These are phyloP conservation scores for Mactromeris polynyma DNA, from an alignment of 2,888 invertebrate genomes.

Conservation along the genomic window DNA sequence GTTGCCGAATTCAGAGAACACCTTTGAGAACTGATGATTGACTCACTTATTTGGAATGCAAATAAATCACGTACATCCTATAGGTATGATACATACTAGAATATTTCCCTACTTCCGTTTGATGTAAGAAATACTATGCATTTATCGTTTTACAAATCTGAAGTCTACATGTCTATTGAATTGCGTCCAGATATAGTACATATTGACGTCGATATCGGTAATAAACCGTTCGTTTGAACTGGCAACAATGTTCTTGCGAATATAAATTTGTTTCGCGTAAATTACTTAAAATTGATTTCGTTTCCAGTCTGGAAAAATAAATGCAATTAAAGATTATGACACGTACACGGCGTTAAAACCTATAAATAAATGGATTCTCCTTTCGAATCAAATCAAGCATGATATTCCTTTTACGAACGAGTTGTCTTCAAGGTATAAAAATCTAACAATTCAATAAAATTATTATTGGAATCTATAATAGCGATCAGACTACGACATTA, in stretches of 20 bases:
- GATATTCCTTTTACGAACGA: background rate
- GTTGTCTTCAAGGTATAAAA: background rate
- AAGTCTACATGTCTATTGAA: background rate
- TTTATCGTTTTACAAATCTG: background rate
- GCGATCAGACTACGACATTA: conserved; percentile 1
- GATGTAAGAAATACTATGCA: background rate
- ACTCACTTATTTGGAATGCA: background rate
- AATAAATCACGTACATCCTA: background rate
- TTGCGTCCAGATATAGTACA: background rate
- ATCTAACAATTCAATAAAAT: conserved; percentile 7
- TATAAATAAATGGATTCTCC: background rate
- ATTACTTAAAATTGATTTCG: background rate
- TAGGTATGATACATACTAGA: background rate
- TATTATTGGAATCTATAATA: background rate
- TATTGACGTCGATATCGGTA: background rate
- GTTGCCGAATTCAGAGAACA: background rate
- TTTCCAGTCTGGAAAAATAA: background rate
- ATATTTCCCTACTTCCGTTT: background rate
- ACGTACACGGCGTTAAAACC: background rate
- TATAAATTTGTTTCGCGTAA: background rate
- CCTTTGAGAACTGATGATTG: background rate
- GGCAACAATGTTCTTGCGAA: background rate
- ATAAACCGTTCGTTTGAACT: background rate
- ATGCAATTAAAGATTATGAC: background rate
- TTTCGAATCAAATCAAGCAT: background rate